A percentile compares a stretch with the other conserved stretches of the same genome.
Evolutionary conservation across 1,140 invertebrate genomes (phyloP).

Genomic region (Campoletis sonorensis): DNA sequence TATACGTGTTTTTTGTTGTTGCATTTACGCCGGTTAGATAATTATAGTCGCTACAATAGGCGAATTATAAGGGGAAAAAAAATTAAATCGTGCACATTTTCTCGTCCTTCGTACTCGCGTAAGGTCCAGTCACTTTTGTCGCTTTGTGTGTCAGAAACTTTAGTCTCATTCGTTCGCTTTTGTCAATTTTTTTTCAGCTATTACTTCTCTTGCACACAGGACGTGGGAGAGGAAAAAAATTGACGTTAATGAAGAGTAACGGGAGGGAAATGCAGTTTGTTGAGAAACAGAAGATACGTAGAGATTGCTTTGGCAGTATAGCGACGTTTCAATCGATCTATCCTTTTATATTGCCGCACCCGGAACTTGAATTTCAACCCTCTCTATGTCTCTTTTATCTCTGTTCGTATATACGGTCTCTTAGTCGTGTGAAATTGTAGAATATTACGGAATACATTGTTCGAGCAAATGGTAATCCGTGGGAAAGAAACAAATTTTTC

Average conservation of each 20-base stretch:
- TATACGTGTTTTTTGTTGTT: too few species aligned
- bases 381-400: background rate
- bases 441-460: too few species aligned
- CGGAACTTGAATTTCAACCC: background rate
- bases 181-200: slow-evolving; percentile 10
- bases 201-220: background rate
- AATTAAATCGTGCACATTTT: background rate
- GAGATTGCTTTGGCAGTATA: background rate
- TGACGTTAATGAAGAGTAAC: slow-evolving; percentile 60
- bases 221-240: background rate
- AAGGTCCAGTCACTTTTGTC: background rate
- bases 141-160: too few species aligned
- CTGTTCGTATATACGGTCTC: background rate
- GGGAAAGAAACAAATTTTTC: too few species aligned
- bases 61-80: background rate
- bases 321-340: slow-evolving; percentile 13
- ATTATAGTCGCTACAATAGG: background rate
- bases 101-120: background rate
- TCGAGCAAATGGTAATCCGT: too few species aligned
- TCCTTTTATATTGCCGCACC: background rate
- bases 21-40: too few species aligned
- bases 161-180: too few species aligned
- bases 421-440: too few species aligned
- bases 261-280: slow-evolving; percentile 38
- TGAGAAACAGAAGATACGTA: background rate